Evolutionary conservation across 2,113 vertebrate genomes (phyloP), one percentile per base, ranked within the genome.

Genomic region (Cynopterus brachyotis): DNA sequence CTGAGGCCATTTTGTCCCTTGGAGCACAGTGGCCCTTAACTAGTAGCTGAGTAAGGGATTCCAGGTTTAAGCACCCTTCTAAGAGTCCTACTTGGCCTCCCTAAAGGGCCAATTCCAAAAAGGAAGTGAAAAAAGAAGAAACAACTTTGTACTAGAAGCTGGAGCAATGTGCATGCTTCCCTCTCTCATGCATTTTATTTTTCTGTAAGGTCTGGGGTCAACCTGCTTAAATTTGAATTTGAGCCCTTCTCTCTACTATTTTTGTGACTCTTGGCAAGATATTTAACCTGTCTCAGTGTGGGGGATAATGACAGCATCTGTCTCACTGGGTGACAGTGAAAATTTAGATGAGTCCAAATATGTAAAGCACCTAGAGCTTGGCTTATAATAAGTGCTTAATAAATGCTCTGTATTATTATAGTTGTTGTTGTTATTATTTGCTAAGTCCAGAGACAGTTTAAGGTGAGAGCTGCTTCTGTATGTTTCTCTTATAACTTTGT

Each of bases 101-200:
- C 0, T 57, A 80, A 92, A 93, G 96, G 96, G 95, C 79, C 90
- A 98, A 72, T 95, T 66, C 67, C 89, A 92, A 97, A 98, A 96
- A n/a, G 94, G 91, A 96, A 91, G 94, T 84, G 88, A 88, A 79
- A 94, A 91, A 75, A 93, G 72, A 59, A 80, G 84, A 73, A 89
- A 60, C 35, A 84, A 30, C 11, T 7, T 67, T 42, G 11, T 66
- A 5, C 37, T 13, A 45, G 83, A 75, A 72, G 16, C 47, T 50
- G 20, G 82, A 42, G 81, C 13, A 12, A 37, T 24, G 15, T 19
- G 40, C 47, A 59, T 2, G 8, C 37, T 53, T 50, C 37, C 69
- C 26, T 72, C 67, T 84, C 15, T 40, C 59, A 4, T 22, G 37
- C 10, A 75, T 57, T 53, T 66, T 67, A 72, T 62, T 62, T 94